Percentiles rank a stretch among this genome's conserved stretches.
phyloP scores from a whole-genome alignment of 2,797 vertebrate genomes.

The Discoglossus pictus region DNA sequence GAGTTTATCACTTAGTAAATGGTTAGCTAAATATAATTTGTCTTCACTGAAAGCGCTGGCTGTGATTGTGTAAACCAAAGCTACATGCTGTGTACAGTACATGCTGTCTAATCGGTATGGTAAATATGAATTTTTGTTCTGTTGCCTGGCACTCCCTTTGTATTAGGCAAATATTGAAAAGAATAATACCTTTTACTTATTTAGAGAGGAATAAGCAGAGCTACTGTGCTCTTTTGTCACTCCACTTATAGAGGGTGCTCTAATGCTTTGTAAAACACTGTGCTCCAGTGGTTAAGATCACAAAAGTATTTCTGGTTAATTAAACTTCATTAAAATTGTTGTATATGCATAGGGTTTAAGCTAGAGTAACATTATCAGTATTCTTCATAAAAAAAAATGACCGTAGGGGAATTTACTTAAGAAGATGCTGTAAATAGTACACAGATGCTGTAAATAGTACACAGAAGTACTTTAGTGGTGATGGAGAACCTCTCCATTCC shows the following conservation, averaged over 20 bases:
- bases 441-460: no score
- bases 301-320: no score
- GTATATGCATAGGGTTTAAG: no score
- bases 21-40: constrained; percentile 15
- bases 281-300: no score
- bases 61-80: constrained; percentile 6
- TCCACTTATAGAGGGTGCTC: constrained; percentile 16
- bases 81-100: constrained; percentile 5
- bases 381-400: no score
- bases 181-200: constrained; percentile 1
- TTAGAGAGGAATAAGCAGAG: constrained; percentile 14
- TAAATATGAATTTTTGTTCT: constrained; percentile 21
- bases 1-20: constrained; percentile 24
- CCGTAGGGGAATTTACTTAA: no score
- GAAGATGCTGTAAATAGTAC: no score
- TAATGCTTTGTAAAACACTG: background rate
- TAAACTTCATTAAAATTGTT: no score
- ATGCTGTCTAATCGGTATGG: constrained; percentile 29
- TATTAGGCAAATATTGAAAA: constrained; percentile 36
- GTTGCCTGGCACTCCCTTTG: constrained; percentile 3
- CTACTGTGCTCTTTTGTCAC: background rate
- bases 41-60: constrained; percentile 36
- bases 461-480: no score
- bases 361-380: no score
- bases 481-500: no score